These are phyloP conservation scores for Megalops atlanticus DNA, from an alignment of 2,113 vertebrate genomes.

Conservation along the genomic window DNA sequence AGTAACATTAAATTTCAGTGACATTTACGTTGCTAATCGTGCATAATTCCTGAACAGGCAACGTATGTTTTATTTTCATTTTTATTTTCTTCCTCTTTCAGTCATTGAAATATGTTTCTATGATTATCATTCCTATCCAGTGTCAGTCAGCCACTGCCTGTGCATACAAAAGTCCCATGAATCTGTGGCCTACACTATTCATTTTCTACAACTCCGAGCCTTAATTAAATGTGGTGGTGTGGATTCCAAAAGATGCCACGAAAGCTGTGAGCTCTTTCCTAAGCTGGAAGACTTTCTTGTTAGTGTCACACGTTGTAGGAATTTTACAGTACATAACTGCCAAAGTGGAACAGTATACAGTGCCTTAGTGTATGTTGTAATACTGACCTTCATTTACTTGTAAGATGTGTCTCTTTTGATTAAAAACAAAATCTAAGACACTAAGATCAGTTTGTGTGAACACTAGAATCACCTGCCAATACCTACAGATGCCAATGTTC, in stretches of 20 bases:
- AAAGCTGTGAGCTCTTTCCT: conserved; percentile 83
- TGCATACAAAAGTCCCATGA: conserved; percentile 3
- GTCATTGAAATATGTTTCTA: background rate
- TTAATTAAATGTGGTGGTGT: conserved; percentile 79
- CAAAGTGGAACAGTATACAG: conserved; percentile 84
- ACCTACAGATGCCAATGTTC: background rate
- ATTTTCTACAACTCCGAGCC: conserved; percentile 64
- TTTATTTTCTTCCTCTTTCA: too few species aligned
- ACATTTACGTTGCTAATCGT: conserved; percentile 11
- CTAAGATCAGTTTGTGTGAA: conserved; percentile 7
- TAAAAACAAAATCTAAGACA: conserved; percentile 38
- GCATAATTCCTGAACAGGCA: conserved; percentile 9
- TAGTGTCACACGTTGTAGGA: conserved; percentile 74
- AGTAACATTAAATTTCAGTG: background rate
- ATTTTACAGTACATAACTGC: conserved; percentile 80
- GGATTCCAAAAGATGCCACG: conserved; percentile 72
- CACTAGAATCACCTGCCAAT: background rate
- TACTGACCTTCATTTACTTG: conserved; percentile 31
- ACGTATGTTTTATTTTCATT: background rate
- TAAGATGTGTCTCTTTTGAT: conserved; percentile 26
- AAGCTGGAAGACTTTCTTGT: conserved; percentile 80
- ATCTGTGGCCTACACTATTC: conserved; percentile 28
- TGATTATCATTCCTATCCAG: conserved; percentile 8
- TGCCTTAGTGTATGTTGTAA: conserved; percentile 78
- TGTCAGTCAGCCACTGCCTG: conserved; percentile 18